Evolutionary conservation across 2,888 invertebrate genomes (phyloP), one percentile per base, ranked within the genome.

Genomic region (Argynnis bischoffii): DNA sequence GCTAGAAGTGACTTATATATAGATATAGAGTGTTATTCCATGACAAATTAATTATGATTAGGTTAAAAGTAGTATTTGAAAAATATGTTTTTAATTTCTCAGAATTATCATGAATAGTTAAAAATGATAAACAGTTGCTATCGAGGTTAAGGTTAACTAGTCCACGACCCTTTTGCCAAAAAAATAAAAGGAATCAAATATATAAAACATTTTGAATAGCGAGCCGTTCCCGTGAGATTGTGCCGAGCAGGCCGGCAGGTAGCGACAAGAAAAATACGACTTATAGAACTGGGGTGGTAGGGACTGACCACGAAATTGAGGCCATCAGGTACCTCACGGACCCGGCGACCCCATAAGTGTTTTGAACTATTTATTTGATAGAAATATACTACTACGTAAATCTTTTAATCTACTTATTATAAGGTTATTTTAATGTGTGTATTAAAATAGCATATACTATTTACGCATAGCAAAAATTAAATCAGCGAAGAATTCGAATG

Each of bases 181-280:
- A 68, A 67, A 65, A 69, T 66, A 67, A 47, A 41, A 64, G 68
- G 31, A 31, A 61, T 18, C 48, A 63, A 57, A 74, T 54, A 16
- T 35, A 61, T 41, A 61, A 57, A 57, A 74, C 53, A 69, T 64
- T 70, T 64, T 64, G 47, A 60, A 64, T 69, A 74, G 72, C 77
- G 76, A 71, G 77, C 77, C 80, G 82, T 90, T 89, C 87, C 89
- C 89, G 81, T 88, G 89, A 86, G 87, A 90, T 86, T 86, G 84
- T 86, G 81, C 80, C 80, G 80, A 35, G 3, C 60, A 78, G 81
- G 79, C 80, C 80, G 78, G 80, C 87, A 89, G 86, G 88, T 88
- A 86, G 80, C 77, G 66, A 76, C 64, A 75, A 78, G 73, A 81
- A 83, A 83, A 83, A 83, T 79, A 83, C 81, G 81, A 81, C 75